These are phyloP conservation scores for Podarcis cretensis DNA, from an alignment of 2,113 vertebrate species.

Conservation along the genomic window DNA sequence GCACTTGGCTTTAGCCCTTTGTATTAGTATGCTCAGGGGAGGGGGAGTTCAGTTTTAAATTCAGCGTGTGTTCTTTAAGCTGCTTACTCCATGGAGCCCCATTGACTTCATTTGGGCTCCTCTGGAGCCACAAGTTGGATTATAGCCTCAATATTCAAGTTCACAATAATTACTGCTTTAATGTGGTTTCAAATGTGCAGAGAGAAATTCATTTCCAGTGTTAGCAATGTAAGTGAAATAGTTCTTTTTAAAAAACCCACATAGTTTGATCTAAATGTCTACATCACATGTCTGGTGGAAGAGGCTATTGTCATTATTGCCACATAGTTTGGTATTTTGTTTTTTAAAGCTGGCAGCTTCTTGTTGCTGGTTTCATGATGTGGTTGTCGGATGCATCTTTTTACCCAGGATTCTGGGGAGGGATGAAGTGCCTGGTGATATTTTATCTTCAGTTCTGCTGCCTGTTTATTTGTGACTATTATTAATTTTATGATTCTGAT, in stretches of 20 bases:
- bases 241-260: conserved; percentile 39
- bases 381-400: background rate
- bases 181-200: conserved; percentile 37
- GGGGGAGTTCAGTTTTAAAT: conserved; percentile 42
- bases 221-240: conserved; percentile 25
- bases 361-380: conserved; percentile 20
- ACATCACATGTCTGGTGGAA: conserved; percentile 26
- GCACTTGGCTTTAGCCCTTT: background rate
- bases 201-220: conserved; percentile 38
- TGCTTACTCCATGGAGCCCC: background rate
- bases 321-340: conserved; percentile 39
- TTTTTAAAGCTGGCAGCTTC: conserved; percentile 35
- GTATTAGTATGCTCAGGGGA: conserved; percentile 12
- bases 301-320: conserved; percentile 48
- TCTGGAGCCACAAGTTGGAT: background rate
- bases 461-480: too few relatives aligned
- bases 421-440: too few relatives aligned
- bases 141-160: background rate
- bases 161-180: background rate
- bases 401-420: too few relatives aligned
- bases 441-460: too few relatives aligned
- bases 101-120: background rate
- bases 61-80: background rate
- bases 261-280: conserved; percentile 39
- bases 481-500: too few relatives aligned